Evolutionary conservation across 2,888 invertebrate species (phyloP).

Genomic region (Drosophila acutilabella): DNA sequence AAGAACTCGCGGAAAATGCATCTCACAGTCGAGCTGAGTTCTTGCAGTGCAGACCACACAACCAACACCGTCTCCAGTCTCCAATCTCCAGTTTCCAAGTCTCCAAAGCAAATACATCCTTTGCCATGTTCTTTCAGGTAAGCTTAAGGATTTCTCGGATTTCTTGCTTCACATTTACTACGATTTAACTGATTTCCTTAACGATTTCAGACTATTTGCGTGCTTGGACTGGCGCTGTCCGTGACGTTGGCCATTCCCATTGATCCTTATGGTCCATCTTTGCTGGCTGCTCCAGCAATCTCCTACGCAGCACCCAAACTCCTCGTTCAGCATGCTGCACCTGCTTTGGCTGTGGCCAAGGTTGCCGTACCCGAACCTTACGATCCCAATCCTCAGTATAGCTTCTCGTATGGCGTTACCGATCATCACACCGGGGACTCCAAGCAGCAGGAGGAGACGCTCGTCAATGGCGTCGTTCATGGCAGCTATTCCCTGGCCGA

Average conservation of each 20-base stretch:
- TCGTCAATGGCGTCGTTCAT: constrained; percentile 84
- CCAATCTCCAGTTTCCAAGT: constrained; percentile 21
- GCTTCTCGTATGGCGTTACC: constrained; percentile 84
- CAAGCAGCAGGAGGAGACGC: constrained; percentile 84
- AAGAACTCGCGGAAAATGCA: constrained; percentile 80
- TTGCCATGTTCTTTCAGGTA: constrained; percentile 83
- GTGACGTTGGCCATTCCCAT: constrained; percentile 75
- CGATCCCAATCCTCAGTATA: constrained; percentile 83
- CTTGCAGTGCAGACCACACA: constrained; percentile 82
- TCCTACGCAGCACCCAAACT: constrained; percentile 67
- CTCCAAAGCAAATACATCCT: constrained; percentile 30
- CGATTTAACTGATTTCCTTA: background rate
- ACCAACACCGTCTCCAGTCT: constrained; percentile 27
- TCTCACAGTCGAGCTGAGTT: constrained; percentile 84
- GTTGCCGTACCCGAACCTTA: constrained; percentile 77
- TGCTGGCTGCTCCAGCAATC: constrained; percentile 65
- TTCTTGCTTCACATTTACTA: too few species aligned
- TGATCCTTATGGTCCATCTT: constrained; percentile 67
- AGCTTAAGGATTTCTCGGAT: constrained; percentile 32
- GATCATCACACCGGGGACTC: constrained; percentile 84
- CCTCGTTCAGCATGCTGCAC: constrained; percentile 69
- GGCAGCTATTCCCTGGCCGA: constrained; percentile 85
- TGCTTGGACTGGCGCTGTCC: constrained; percentile 78
- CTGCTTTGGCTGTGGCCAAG: constrained; percentile 66
- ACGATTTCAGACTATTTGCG: constrained; percentile 72